Percentiles rank a stretch among this genome's conserved stretches.
Evolutionary conservation across 2,888 invertebrate genomes (phyloP).

Genomic region (Nephrotoma flavescens): DNA sequence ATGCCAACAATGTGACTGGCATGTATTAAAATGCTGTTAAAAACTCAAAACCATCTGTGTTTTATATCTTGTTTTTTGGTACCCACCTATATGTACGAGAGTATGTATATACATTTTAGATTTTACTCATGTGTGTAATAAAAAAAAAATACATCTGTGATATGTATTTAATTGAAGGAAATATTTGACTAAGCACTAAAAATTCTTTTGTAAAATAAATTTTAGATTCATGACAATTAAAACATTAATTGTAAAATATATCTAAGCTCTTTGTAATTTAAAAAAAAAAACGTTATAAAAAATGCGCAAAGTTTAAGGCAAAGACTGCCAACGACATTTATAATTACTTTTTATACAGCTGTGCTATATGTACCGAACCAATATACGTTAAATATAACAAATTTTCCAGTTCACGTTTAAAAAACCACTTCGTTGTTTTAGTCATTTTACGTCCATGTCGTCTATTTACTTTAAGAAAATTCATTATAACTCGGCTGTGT

Average conservation of each 20-base stretch:
- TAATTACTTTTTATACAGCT: background rate
- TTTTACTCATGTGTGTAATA: no score
- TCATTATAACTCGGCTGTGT: background rate
- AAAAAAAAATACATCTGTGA: background rate
- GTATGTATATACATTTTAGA: no score
- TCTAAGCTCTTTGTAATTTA: background rate
- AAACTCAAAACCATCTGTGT: no score
- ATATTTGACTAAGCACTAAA: background rate
- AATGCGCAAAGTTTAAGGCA: background rate
- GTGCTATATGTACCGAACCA: background rate
- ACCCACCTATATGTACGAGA: background rate
- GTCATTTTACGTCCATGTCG: background rate
- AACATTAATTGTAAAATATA: background rate
- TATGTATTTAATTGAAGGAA: background rate
- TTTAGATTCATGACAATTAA: background rate
- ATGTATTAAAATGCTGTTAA: no score
- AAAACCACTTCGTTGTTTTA: background rate
- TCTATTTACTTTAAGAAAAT: background rate
- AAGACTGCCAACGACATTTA: background rate
- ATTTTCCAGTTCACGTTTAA: background rate
- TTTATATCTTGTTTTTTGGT: background rate
- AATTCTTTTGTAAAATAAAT: background rate
- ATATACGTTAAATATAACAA: background rate
- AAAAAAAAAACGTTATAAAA: background rate
- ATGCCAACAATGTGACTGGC: no score